Evolutionary conservation across 1,140 invertebrate genomes (phyloP), one percentile per base, ranked within the genome.

Genomic region (Aphidius gifuensis): DNA sequence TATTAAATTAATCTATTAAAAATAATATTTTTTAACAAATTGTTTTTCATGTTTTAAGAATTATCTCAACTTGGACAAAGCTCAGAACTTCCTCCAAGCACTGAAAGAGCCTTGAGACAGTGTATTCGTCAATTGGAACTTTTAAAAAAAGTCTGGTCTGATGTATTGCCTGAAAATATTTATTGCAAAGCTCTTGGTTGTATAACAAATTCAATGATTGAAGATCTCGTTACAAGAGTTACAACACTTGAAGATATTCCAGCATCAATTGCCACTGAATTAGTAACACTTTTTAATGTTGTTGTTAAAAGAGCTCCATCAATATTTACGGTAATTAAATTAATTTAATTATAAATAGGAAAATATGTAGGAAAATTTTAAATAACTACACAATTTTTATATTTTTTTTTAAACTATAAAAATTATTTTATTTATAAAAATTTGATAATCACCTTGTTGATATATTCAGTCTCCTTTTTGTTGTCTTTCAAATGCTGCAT

Each of bases 111-210:
- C 21, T 75, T 96, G 6, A 83, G 90, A 23, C 91, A 95, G 75
- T 93, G 92, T 72, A 81, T 95, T 40, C 84, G 91, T 51, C 92
- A 95, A 76, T 80, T 96, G 60, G 88, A 91, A 71, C 81, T 94
- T 61, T 77, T 97, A 3, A 90, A 92, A 80, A 92, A 90, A 61
- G 90, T 96, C 1, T 97, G 94, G 94, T 82, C 88, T 49, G 84
- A 87, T 62, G 86, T 92, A 4, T 83, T 93, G 53, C 90, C 90
- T 1, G 64, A 73, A 9, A 86, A 86, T 72, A 83, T 90, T 8
- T 92, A 90, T 69, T 84, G 78, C 58, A 86, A 85, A 77, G 78
- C 84, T 51, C 82, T 89, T 21, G 87, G 87, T 46, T 84, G 83
- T 43, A 80, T 90, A 51, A 70, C 86, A 46, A 87, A 88, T 74